Evolutionary conservation across 2,888 invertebrate species (phyloP), one percentile per base, ranked within the genome.

Genomic region (Aphidius colemani): DNA sequence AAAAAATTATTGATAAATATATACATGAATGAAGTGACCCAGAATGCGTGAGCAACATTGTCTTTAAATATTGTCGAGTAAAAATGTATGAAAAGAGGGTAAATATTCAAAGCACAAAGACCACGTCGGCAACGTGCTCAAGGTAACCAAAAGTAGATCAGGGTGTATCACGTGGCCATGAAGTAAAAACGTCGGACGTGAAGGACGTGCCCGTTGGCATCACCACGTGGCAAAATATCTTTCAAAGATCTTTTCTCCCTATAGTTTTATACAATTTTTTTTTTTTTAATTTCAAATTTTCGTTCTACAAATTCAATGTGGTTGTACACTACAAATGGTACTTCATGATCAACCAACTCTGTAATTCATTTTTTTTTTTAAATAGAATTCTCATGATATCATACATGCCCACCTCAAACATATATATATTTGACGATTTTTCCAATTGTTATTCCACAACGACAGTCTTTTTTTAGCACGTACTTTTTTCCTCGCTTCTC

Each of bases 391-490:
- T 66, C 57, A 30, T 30, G 30, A 30, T 30, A 30, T 30, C 30
- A 30, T 58, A 43, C 53, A 61, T 58, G 55, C 55, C 59, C 53
- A 50, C 66, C 53, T 53, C 59, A 63, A 69, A 71, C 71, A 70
- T 70, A 71, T 72, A 73, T 64, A 73, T 69, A 72, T 65, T 70
- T 70, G 71, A 62, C 73, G 73, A 73, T 74, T 74, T 71, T 66
- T 67, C 73, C 74, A 73, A 78, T 78, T 78, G 78, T 78, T 78
- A 78, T 78, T 78, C 78, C 74, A 67, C 70, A 74, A 73, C 72
- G 69, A 71, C 71, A 68, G 30, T 69, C 64, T 65, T 68, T 65
- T 66, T 69, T 69, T 68, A 68, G 72, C 76, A 75, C 76, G 75
- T 75, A 75, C 30, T 30, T 71, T 65, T 69, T 66, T 40, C 56